Percentiles rank a stretch among this genome's conserved stretches.
phyloP scores from a whole-genome alignment of 2,888 invertebrate genomes.

The Trypoxylon attenuatum region DNA sequence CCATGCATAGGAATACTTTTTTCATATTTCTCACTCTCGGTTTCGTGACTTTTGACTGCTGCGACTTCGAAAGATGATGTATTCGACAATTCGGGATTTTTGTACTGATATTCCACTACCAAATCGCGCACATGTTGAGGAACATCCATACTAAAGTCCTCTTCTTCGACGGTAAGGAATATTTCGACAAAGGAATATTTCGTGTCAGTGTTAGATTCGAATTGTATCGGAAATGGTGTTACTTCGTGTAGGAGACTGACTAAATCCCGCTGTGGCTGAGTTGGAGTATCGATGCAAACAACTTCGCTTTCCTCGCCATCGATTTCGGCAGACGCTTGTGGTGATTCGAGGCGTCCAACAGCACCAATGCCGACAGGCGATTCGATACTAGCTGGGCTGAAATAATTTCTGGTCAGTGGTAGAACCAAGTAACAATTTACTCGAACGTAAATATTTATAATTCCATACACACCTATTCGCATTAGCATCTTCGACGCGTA shows the following conservation, averaged over 20 bases:
- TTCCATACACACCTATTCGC: slow-evolving; percentile 74
- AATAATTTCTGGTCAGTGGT: slow-evolving; percentile 15
- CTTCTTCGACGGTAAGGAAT: slow-evolving; percentile 80
- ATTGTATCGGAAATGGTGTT: slow-evolving; percentile 75
- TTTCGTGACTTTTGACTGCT: slow-evolving; percentile 66
- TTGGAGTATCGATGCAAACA: slow-evolving; percentile 85
- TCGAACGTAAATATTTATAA: neutral
- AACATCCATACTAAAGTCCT: slow-evolving; percentile 73
- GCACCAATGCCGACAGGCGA: slow-evolving; percentile 75
- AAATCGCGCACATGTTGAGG: slow-evolving; percentile 80
- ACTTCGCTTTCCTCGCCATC: slow-evolving; percentile 88
- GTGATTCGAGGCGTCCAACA: slow-evolving; percentile 77
- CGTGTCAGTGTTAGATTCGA: slow-evolving; percentile 64
- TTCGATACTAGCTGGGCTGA: slow-evolving; percentile 69
- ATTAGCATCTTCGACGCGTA: slow-evolving; percentile 77
- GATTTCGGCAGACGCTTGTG: slow-evolving; percentile 85
- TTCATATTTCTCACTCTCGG: slow-evolving; percentile 84
- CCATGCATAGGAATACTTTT: slow-evolving; percentile 87
- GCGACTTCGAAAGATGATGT: slow-evolving; percentile 55
- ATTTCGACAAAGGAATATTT: slow-evolving; percentile 75
- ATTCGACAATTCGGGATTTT: slow-evolving; percentile 48
- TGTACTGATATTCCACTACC: slow-evolving; percentile 78
- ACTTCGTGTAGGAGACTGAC: slow-evolving; percentile 83
- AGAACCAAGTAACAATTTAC: neutral
- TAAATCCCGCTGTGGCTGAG: slow-evolving; percentile 82